Conservation (phyloP, 2,797 vertebrate species). For the Hirundo rustica region DNA sequence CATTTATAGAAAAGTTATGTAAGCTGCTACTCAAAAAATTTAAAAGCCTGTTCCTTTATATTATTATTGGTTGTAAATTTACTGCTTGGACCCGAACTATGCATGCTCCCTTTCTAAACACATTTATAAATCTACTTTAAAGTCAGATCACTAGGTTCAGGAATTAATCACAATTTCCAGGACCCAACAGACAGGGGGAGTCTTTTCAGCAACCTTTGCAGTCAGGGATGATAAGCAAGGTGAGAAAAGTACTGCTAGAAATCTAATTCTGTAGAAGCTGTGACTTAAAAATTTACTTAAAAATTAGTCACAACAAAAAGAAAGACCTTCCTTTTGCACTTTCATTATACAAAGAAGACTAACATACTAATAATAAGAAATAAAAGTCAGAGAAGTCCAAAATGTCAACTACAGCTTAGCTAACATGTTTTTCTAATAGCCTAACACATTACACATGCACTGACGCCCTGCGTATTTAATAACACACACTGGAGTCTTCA, state of each 20-base stretch:
- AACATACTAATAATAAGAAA: neutral
- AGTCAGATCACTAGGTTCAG: neutral
- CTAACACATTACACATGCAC: neutral
- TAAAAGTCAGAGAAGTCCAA: neutral
- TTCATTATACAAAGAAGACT: neutral
- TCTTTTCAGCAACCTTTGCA: neutral
- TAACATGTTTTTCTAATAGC: neutral
- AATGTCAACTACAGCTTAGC: neutral
- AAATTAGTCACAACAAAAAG: neutral
- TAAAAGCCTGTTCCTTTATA: neutral
- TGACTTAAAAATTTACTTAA: neutral
- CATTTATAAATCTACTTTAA: neutral
- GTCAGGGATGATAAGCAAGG: neutral
- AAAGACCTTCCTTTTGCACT: neutral
- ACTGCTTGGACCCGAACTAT: neutral
- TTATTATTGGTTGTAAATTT: neutral
- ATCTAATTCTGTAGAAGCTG: neutral
- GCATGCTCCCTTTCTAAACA: neutral
- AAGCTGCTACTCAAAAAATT: neutral
- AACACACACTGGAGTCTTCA: neutral
- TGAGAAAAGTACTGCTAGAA: neutral
- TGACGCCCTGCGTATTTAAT: rapidly evolving
- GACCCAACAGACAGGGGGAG: neutral
- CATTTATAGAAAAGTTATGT: neutral
- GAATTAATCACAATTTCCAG: neutral